A percentile compares a stretch with the other conserved stretches of the same genome.
These are phyloP conservation scores for Polyploca ridens DNA, from an alignment of 2,888 invertebrate genomes.

Conservation along the genomic window DNA sequence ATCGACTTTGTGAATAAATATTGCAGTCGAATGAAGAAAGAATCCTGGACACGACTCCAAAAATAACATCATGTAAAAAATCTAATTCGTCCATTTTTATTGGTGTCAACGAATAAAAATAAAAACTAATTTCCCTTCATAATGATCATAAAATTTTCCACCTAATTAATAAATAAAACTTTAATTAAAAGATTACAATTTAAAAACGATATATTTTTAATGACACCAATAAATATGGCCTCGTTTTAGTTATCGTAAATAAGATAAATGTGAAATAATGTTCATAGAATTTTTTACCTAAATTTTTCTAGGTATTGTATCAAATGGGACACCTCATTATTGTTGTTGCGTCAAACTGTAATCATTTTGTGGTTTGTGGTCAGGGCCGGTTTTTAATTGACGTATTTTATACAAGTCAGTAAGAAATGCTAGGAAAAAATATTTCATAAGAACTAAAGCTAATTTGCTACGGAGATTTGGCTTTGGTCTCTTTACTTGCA, in stretches of 20 bases:
- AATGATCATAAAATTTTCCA: not conserved
- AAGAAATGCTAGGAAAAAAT: not conserved
- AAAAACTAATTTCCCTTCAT: not conserved
- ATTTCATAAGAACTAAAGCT: not conserved
- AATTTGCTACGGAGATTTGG: not conserved
- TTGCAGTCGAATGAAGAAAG: slow-evolving; percentile 57
- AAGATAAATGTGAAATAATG: slow-evolving; percentile 47
- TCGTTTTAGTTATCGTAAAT: not conserved
- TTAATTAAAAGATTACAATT: not conserved
- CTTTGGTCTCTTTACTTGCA: not conserved
- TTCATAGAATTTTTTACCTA: slow-evolving; percentile 74
- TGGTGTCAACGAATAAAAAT: not conserved
- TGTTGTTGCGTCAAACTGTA: slow-evolving; percentile 47
- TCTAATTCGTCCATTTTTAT: not conserved
- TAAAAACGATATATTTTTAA: not conserved
- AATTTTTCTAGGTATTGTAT: slow-evolving; percentile 66
- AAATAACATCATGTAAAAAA: not conserved
- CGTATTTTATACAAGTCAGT: not conserved
- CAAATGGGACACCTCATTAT: slow-evolving; percentile 60
- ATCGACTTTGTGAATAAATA: slow-evolving; percentile 32
- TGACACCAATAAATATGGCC: not conserved
- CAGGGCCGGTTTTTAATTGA: slow-evolving; percentile 1
- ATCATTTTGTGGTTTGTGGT: not conserved
- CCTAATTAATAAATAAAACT: too few species aligned
- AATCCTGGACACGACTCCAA: slow-evolving; percentile 66